These are phyloP conservation scores for Chlamydotis undulata DNA, from an alignment of 2,113 vertebrate species.

Conservation along the genomic window DNA sequence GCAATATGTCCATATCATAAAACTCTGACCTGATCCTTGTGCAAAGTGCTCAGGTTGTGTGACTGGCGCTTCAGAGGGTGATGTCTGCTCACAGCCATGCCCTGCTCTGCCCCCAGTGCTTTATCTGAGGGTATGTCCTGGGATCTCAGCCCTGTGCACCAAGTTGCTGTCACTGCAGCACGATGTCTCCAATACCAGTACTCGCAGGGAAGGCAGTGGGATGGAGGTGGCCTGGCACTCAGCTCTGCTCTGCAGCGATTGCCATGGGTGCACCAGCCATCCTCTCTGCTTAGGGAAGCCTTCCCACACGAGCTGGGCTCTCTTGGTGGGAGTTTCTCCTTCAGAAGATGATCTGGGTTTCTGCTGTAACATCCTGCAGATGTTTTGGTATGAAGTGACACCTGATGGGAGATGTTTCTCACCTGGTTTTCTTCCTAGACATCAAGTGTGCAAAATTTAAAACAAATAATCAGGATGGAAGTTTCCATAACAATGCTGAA, in stretches of 20 bases:
- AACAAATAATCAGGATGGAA: not conserved
- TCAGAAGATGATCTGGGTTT: not conserved
- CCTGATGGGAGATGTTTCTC: not conserved
- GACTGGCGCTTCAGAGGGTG: not conserved
- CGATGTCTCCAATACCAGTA: accelerated
- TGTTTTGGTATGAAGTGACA: not conserved
- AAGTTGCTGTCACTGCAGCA: accelerated
- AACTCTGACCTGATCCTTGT: not conserved
- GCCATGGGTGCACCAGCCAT: not conserved
- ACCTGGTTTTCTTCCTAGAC: not conserved
- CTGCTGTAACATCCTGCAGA: not conserved
- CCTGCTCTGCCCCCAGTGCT: not conserved
- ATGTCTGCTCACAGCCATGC: too few relatives aligned
- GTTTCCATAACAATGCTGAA: not conserved
- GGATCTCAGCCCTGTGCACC: not conserved
- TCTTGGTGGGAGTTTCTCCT: not conserved
- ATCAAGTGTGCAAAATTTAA: not conserved
- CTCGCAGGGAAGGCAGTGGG: accelerated
- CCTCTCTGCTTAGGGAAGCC: not conserved
- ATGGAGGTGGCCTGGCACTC: not conserved
- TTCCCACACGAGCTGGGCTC: not conserved
- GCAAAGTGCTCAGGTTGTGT: not conserved
- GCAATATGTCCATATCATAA: not conserved
- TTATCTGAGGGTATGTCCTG: too few relatives aligned
- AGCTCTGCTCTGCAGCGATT: not conserved